Percentiles rank a stretch among this genome's conserved stretches.
These are phyloP conservation scores for Melanotus villosus DNA, from an alignment of 2,888 invertebrate species.

Conservation along the genomic window DNA sequence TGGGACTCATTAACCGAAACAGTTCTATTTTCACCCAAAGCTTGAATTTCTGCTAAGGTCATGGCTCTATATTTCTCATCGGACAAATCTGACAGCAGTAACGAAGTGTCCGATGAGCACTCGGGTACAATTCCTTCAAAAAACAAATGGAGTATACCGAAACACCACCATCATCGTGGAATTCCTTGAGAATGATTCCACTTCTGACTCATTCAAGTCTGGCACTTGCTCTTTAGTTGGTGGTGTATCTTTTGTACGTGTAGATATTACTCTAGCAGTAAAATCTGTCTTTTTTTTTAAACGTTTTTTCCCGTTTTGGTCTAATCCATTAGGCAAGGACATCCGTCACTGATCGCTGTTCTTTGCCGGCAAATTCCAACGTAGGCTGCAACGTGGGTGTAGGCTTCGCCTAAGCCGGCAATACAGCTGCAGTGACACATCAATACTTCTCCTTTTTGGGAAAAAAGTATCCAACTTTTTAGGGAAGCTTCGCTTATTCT, in stretches of 20 bases:
- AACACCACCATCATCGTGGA: too few species aligned
- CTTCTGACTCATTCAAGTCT: too few species aligned
- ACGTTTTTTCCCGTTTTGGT: background rate
- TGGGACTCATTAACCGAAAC: background rate
- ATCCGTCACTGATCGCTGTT: background rate
- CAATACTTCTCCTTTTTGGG: background rate
- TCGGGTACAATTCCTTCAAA: too few species aligned
- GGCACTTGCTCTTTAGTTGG: too few species aligned
- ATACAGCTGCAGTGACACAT: slow-evolving; percentile 1
- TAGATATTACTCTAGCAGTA: too few species aligned
- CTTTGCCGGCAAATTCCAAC: too few species aligned
- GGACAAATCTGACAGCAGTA: too few species aligned
- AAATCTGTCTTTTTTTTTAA: too few species aligned
- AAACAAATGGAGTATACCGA: too few species aligned
- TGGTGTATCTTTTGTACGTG: too few species aligned
- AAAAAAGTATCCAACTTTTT: background rate
- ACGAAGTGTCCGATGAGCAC: too few species aligned
- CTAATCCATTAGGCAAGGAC: background rate
- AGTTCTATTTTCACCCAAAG: background rate
- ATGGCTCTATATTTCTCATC: background rate
- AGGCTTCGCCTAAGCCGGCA: background rate
- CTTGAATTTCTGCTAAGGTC: background rate
- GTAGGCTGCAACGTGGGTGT: background rate
- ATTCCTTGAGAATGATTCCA: too few species aligned
- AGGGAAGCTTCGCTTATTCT: background rate